A percentile compares a stretch with the other conserved stretches of the same genome.
Conservation (phyloP, 2,797 vertebrate species). For the Lemur catta region DNA sequence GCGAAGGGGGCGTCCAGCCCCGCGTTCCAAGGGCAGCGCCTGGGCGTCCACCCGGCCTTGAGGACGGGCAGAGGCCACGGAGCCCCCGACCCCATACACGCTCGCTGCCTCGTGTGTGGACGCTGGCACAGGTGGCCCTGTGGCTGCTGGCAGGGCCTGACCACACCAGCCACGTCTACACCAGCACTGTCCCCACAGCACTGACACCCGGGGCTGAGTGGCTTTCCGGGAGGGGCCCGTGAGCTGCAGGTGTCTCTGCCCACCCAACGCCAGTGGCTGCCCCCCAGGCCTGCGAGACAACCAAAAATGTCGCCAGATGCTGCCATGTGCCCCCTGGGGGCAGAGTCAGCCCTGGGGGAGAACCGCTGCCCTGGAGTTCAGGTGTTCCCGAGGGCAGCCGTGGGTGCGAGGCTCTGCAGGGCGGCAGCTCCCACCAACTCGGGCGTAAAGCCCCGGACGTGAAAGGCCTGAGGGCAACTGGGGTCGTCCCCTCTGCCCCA, state of each 20-base stretch:
- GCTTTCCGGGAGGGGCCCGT: background rate
- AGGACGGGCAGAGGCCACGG: accelerated
- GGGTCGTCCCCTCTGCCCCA: background rate
- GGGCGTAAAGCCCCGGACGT: background rate
- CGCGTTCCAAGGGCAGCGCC: accelerated
- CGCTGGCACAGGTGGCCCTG: background rate
- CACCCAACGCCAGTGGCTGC: background rate
- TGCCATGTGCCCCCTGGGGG: background rate
- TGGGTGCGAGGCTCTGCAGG: background rate
- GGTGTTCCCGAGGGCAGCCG: too few relatives aligned
- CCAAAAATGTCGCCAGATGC: accelerated
- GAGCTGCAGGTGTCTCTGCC: background rate
- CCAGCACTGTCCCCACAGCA: accelerated
- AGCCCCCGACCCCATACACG: accelerated
- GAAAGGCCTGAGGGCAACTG: background rate
- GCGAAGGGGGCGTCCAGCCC: accelerated
- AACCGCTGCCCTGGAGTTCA: accelerated
- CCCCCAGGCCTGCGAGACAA: accelerated
- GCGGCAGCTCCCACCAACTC: background rate
- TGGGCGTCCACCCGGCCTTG: background rate
- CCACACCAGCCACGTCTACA: too few relatives aligned
- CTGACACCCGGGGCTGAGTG: background rate
- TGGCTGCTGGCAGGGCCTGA: background rate
- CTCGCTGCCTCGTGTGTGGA: accelerated
- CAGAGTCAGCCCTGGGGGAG: background rate